A percentile compares a stretch with the other conserved stretches of the same genome.
Conservation (phyloP, 2,888 invertebrate genomes). For the Sialis lutaria region DNA sequence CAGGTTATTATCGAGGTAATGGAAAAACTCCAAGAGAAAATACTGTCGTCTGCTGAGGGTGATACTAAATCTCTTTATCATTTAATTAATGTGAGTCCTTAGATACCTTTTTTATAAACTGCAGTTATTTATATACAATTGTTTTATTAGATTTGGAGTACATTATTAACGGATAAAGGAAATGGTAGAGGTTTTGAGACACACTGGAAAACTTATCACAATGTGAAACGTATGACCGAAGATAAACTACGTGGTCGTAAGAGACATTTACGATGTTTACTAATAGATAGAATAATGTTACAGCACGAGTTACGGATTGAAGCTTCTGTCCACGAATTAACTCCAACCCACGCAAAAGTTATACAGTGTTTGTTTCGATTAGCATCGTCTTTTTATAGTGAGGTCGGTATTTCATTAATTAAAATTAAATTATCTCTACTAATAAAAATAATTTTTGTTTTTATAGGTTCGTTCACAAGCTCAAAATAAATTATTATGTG, state of each 20-base stretch:
- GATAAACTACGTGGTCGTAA: slow-evolving; percentile 44
- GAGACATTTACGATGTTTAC: slow-evolving; percentile 38
- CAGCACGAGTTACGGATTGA: slow-evolving; percentile 41
- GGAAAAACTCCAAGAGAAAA: slow-evolving; percentile 40
- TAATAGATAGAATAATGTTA: slow-evolving; percentile 45
- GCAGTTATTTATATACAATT: slow-evolving; percentile 1
- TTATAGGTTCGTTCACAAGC: slow-evolving; percentile 43
- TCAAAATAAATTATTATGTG: slow-evolving; percentile 44
- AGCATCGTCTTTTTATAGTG: slow-evolving; percentile 47
- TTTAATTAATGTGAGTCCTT: slow-evolving; percentile 22
- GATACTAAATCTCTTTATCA: slow-evolving; percentile 53
- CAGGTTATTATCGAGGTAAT: slow-evolving; percentile 39
- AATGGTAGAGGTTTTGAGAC: slow-evolving; percentile 37
- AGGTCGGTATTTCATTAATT: slow-evolving; percentile 25
- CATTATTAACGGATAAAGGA: slow-evolving; percentile 35
- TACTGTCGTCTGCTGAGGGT: slow-evolving; percentile 52
- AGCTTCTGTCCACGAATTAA: slow-evolving; percentile 29
- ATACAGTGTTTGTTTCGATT: slow-evolving; percentile 42
- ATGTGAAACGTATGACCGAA: slow-evolving; percentile 41
- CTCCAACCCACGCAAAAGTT: slow-evolving; percentile 39
- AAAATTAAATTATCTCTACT: slow-evolving; percentile 5
- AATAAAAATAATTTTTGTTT: slow-evolving; percentile 4
- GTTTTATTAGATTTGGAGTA: slow-evolving; percentile 45
- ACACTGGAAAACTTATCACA: slow-evolving; percentile 46
- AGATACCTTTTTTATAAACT: background rate